phyloP scores from a whole-genome alignment of 2,797 vertebrate species.

The Hydrolagus colliei region DNA sequence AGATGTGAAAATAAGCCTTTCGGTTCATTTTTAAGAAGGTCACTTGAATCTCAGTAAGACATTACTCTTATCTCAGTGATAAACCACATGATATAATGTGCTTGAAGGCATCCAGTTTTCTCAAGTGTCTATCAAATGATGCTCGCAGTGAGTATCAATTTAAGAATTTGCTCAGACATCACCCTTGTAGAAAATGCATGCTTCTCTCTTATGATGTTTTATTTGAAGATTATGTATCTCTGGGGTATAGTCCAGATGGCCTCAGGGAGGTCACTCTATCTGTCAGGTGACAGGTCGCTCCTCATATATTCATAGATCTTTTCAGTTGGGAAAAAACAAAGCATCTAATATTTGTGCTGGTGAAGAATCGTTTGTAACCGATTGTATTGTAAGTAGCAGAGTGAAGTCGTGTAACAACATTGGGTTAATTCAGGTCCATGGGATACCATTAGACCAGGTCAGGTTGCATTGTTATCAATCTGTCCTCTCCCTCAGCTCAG shows the following conservation, averaged over 20 bases:
- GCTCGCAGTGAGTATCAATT: not conserved
- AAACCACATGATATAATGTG: not conserved
- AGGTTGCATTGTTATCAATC: too few relatives aligned
- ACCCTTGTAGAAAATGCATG: not conserved
- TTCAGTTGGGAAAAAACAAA: not conserved
- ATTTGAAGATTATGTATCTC: not conserved
- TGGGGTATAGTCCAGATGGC: not conserved
- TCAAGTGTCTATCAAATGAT: not conserved
- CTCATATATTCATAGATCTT: not conserved
- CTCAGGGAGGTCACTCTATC: not conserved
- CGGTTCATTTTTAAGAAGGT: not conserved
- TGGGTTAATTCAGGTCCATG: too few relatives aligned
- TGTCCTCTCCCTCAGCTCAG: too few relatives aligned
- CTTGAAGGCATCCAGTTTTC: not conserved
- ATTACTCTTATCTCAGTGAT: not conserved
- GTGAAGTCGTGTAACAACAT: too few relatives aligned
- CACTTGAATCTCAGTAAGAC: not conserved
- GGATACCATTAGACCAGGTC: too few relatives aligned
- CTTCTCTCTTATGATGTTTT: not conserved
- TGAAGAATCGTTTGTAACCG: not conserved
- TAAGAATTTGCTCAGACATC: not conserved
- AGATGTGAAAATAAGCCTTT: too few relatives aligned
- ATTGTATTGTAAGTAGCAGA: too few relatives aligned
- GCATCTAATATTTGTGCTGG: not conserved
- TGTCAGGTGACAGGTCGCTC: not conserved